Conservation (phyloP, 1,140 invertebrate genomes). For the Musca domestica region DNA sequence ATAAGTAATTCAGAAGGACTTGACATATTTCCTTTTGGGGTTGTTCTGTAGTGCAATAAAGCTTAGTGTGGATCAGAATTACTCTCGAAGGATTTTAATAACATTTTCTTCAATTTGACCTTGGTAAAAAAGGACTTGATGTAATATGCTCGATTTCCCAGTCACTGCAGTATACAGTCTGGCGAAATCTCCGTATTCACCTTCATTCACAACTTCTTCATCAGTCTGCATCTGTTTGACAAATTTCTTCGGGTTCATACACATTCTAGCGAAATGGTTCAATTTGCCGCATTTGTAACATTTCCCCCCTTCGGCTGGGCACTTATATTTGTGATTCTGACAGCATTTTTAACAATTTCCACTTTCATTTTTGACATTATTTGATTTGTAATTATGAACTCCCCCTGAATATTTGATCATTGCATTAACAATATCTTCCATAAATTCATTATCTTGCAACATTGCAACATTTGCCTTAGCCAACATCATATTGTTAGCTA, state of each 20-base stretch:
- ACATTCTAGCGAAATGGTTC: not conserved
- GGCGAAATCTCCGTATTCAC: no score
- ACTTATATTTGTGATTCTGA: not conserved
- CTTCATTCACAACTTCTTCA: not conserved
- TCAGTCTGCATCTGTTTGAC: not conserved
- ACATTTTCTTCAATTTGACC: no score
- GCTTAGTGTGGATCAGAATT: no score
- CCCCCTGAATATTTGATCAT: not conserved
- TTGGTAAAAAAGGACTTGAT: no score
- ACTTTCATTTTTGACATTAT: not conserved
- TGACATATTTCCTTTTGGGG: no score
- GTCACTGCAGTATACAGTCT: no score
- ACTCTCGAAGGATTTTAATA: no score
- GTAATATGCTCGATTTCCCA: no score
- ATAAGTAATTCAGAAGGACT: no score
- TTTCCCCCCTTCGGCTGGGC: not conserved
- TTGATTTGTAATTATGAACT: not conserved
- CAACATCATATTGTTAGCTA: constrained; percentile 15
- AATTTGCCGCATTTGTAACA: not conserved
- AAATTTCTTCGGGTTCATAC: not conserved
- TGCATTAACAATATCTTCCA: constrained; percentile 14
- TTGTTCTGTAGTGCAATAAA: no score
- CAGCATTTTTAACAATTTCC: not conserved
- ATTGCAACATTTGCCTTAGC: not conserved
- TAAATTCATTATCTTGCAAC: constrained; percentile 22